Conservation (phyloP, 2,113 vertebrate species). For the Apodemus speciosus region DNA sequence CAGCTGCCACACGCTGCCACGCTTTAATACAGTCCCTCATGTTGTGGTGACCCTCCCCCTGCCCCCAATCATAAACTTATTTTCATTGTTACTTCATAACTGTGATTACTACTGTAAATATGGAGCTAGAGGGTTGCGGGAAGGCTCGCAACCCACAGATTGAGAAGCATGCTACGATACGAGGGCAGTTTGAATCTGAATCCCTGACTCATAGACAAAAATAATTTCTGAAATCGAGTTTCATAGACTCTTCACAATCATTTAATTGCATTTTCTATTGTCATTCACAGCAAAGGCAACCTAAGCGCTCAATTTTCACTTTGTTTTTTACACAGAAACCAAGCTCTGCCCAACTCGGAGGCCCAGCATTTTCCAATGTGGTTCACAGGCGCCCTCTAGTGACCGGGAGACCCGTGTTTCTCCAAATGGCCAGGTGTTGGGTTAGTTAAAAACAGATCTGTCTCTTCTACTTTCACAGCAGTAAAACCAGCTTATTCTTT, state of each 20-base stretch:
- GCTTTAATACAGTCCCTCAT: not conserved
- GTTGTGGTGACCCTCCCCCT: not conserved
- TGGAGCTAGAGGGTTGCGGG: not conserved
- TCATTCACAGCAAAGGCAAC: not conserved
- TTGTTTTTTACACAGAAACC: not conserved
- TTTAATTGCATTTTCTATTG: not conserved
- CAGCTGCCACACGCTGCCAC: not conserved
- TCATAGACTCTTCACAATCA: not conserved
- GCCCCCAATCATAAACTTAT: not conserved
- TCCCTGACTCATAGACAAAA: not conserved
- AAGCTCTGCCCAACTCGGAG: not conserved
- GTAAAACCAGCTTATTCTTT: not conserved
- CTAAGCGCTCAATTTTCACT: not conserved
- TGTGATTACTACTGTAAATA: not conserved
- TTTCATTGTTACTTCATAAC: not conserved
- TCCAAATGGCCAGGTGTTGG: not conserved
- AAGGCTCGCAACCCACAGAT: not conserved
- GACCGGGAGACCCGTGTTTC: not conserved
- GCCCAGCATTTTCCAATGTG: not conserved
- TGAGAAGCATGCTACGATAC: not conserved
- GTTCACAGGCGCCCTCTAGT: constrained; percentile 79
- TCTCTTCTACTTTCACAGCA: not conserved
- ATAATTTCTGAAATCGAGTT: not conserved
- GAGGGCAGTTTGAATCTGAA: not conserved
- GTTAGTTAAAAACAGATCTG: constrained; percentile 24